Conservation (phyloP, 2,888 invertebrate genomes). For the Emesis furor region DNA sequence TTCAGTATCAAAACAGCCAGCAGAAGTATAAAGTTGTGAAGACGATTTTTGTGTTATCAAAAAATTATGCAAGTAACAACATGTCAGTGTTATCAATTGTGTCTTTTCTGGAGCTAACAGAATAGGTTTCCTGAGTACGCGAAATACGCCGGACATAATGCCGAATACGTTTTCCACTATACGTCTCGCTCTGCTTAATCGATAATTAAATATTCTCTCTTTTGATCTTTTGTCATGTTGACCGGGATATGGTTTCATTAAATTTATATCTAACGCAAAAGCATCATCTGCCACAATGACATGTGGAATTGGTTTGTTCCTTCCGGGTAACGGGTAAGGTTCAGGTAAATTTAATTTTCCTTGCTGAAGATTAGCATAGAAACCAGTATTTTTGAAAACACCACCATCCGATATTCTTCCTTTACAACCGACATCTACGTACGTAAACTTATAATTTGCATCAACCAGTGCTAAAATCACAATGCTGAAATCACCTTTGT, state of each 20-base stretch:
- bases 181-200: constrained; percentile 69
- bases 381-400: constrained; percentile 69
- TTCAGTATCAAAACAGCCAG: constrained; percentile 69
- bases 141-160: constrained; percentile 47
- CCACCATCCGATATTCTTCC: constrained; percentile 65
- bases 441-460: constrained; percentile 67
- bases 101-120: constrained; percentile 37
- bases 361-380: constrained; percentile 61
- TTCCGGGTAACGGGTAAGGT: constrained; percentile 51
- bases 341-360: constrained; percentile 52
- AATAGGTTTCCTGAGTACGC: constrained; percentile 45
- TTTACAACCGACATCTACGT: constrained; percentile 66
- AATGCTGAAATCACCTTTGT: constrained; percentile 65
- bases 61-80: constrained; percentile 42
- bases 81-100: constrained; percentile 34
- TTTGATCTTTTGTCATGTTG: constrained; percentile 63
- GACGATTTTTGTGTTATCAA: constrained; percentile 60
- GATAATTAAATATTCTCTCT: constrained; percentile 76
- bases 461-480: constrained; percentile 66
- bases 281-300: constrained; percentile 62
- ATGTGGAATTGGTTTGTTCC: constrained; percentile 61
- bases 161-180: constrained; percentile 77
- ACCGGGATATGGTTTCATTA: constrained; percentile 67
- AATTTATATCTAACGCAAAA: constrained; percentile 64
- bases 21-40: constrained; percentile 65